Evolutionary conservation across 2,888 invertebrate species (phyloP), one percentile per base, ranked within the genome.

Genomic region (Drosophila anomelani): DNA sequence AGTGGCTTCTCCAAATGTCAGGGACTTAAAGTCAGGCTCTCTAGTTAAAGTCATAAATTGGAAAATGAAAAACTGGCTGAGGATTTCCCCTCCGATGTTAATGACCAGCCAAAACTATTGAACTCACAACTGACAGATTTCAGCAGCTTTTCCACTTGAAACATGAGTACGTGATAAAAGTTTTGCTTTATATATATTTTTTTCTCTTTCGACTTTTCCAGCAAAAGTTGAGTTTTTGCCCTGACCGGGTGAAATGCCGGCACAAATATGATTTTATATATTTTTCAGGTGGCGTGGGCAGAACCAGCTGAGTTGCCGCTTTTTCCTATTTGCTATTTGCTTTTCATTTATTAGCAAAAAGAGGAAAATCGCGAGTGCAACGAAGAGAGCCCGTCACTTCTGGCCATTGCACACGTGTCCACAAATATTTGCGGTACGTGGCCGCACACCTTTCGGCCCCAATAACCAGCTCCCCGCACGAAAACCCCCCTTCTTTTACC

Each of bases 351-450:
- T 87, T 77, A 81, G 77, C 63, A 76, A 84, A 82, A 61, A 20
- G 0, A 1, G 20, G 13, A 8, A 26, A 67, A 29, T 0, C 70
- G 77, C 75, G 63, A 56, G 51, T 60, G 61, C 68, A 57, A 61
- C 66, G 57, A 43, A 41, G 44, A 44, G 36, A 49, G 58, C 81
- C 75, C 87, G 73, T 83, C 87, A 81, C 84, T 86, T 86, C 77
- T 77, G 79, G 85, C 79, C 85, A 77, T 80, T 80, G 88, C 79
- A 83, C 87, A 87, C 81, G 85, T 88, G 89, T 87, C 75, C 80
- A 84, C 84, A 84, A 84, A 84, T 84, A 84, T 84, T 84, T 84
- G 84, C 85, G 87, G 82, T 81, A 87, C 84, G 84, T 84, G 84
- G 84, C 67, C 74, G 77, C 74, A 88, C 87, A 82, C 87, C 87